Conservation (phyloP, 2,113 vertebrate species). For the Etheostoma cragini region DNA sequence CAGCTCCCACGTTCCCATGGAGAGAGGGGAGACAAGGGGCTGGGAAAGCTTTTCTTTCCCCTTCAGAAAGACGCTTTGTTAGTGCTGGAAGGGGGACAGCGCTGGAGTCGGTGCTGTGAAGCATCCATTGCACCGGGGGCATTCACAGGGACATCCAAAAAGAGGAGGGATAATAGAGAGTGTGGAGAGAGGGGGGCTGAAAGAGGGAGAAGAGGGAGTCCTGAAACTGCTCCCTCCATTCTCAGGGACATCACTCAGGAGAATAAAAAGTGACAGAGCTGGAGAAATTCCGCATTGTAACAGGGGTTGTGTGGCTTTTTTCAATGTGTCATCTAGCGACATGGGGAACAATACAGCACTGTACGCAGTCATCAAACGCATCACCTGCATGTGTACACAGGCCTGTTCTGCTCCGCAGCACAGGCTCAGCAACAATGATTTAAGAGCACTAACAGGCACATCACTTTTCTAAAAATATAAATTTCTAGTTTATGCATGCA, state of each 20-base stretch:
- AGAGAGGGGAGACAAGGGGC: slow-evolving; percentile 87
- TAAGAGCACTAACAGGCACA: neutral
- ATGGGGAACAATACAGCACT: slow-evolving; percentile 43
- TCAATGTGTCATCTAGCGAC: slow-evolving; percentile 34
- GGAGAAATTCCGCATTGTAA: slow-evolving; percentile 44
- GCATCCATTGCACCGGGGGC: slow-evolving; percentile 85
- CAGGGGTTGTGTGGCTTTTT: slow-evolving; percentile 6
- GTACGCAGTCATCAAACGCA: slow-evolving; percentile 28
- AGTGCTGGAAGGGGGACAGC: slow-evolving; percentile 92
- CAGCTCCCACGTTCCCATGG: slow-evolving; percentile 91
- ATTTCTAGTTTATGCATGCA: neutral
- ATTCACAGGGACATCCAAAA: slow-evolving; percentile 86
- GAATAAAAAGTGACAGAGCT: slow-evolving; percentile 71
- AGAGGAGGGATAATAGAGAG: slow-evolving; percentile 72
- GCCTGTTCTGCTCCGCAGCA: neutral
- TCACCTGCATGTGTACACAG: slow-evolving; percentile 47
- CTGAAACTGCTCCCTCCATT: slow-evolving; percentile 65
- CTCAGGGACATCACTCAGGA: slow-evolving; percentile 78
- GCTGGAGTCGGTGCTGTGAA: slow-evolving; percentile 85
- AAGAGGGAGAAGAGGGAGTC: slow-evolving; percentile 63
- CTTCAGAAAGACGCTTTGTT: slow-evolving; percentile 98
- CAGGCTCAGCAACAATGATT: neutral
- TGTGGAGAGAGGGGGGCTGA: slow-evolving; percentile 25
- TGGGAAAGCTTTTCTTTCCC: slow-evolving; percentile 89
- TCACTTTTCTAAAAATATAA: neutral